Base-by-base conservation (phyloP, 2,113 vertebrate genomes). In the Bubo scandiacus region DNA sequence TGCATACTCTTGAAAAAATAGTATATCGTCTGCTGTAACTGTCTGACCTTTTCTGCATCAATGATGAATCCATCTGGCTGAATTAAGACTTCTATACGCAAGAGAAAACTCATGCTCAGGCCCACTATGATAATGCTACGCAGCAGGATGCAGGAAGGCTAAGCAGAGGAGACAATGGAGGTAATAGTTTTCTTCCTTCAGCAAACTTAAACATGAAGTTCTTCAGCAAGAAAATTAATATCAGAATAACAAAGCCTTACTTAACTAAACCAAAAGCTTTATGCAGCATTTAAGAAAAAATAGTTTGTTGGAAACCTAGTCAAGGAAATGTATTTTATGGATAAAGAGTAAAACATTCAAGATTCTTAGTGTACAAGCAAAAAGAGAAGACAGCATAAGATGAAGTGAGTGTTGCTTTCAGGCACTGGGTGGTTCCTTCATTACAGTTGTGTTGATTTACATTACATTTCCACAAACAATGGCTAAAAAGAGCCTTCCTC, bases 41-140 rank as follows among this genome's bases (percentile, higher is more conserved):
- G 40, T 40, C 75, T 79, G 71, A 92, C 58, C 63, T 92, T 88
- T 93, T 73, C 71, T 71, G 29, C 74, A 78, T 54, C 86, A 68
- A 2, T 38, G 45, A 66, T 51, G 42, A 88, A 83, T 88, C 59
- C 45, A 86, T 49, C 71, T 90, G 59, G 58, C 54, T 92, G 34
- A 65, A 73, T 26, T 21, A 47, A 80, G 88, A 57, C 71, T 90
- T 51, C 34, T 62, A 23, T 23, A 66, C 1, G 1, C 15, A 82
- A 65, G 38, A 74, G n/a, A 32, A 91, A 65, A 83, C 45, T 54
- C 43, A 21, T 2, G 12, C n/a, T 77, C 63, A 58, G 12, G n/a
- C 21, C 5, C 34, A 30, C 54, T 86, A 72, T 43, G 34, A 27
- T 54, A 90, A 62, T 22, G 18, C 13, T 40, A 4, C 12, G 19